Evolutionary conservation across 2,797 vertebrate genomes (phyloP), one percentile per base, ranked within the genome.

Genomic region (Anomalospiza imberbis): DNA sequence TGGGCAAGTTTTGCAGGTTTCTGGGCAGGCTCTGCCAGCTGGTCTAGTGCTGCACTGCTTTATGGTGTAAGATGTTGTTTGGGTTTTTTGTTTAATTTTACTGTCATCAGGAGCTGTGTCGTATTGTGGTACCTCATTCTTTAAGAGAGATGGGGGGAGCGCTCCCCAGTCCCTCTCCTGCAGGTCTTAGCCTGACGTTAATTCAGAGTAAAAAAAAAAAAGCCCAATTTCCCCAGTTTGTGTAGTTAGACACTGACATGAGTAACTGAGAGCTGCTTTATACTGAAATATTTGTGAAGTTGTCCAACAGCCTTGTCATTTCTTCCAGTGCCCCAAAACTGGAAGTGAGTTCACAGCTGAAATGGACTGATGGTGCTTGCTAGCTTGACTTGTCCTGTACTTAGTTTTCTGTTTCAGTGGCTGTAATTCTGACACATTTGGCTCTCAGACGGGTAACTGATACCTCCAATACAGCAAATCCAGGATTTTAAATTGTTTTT

Each of bases 401-500:
- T 48, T 32, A 3, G 17, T 55, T 84, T 65, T 84, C 70, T 68
- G 48, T 76, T 75, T 38, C 38, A 10, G 9, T 32, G 83, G 93
- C 80, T 85, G 80, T 86, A 54, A 58, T 24, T 7, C 54, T 62
- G 88, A 50, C 66, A 60, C 6, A 2, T 48, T 50, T 17, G 42
- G 82, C 76, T 82, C 78, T 82, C 32, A 4, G 91, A 85, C 13
- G 45, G 74, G 60, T 85, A 78, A 38, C 70, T 34, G 54, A 13
- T 60, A 70, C 93, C 82, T 94, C 88, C 92, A 60, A 19, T 62
- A 51, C 77, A 78, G 88, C 85, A 87, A 22, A 81, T 48, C 73
- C 86, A 79, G 84, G 74, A 53, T 42, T 82, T 82, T 40, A 71
- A 73, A 63, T 82, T 92, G 93, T 88, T 94, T 78, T 61, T 67